Percentiles rank a stretch among this genome's conserved stretches.
These are phyloP conservation scores for Epistrophe eligans DNA, from an alignment of 2,888 invertebrate genomes.

Conservation along the genomic window DNA sequence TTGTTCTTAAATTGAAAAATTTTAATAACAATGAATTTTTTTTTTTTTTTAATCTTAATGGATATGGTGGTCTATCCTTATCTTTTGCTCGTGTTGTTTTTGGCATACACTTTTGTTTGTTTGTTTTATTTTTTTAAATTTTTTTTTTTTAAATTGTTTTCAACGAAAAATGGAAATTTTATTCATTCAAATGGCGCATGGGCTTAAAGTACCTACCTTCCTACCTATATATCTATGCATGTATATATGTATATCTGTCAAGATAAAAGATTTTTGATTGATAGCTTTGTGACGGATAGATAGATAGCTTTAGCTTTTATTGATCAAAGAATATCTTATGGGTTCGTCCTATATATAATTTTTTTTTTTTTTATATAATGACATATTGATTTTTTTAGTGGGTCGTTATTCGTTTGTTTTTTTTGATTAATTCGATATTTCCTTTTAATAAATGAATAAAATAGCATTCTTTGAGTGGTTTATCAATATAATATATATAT, in stretches of 20 bases:
- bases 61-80: slow-evolving; percentile 45
- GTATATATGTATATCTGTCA: slow-evolving; percentile 20
- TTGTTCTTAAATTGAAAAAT: slow-evolving; percentile 47
- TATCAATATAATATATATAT: too few relatives aligned
- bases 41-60: slow-evolving; percentile 51
- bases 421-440: slow-evolving; percentile 13
- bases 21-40: slow-evolving; percentile 31
- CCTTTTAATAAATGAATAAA: slow-evolving; percentile 22
- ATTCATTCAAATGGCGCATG: slow-evolving; percentile 44
- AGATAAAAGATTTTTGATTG: slow-evolving; percentile 68
- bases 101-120: slow-evolving; percentile 11
- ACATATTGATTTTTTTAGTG: slow-evolving; percentile 56
- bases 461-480: slow-evolving; percentile 19
- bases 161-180: slow-evolving; percentile 33
- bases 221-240: not conserved
- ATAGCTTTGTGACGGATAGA: slow-evolving; percentile 50
- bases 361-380: not conserved
- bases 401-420: not conserved
- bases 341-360: slow-evolving; percentile 34
- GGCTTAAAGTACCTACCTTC: slow-evolving; percentile 14
- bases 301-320: slow-evolving; percentile 13
- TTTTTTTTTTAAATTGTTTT: slow-evolving; percentile 9
- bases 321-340: slow-evolving; percentile 45
- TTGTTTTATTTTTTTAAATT: not conserved
- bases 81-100: slow-evolving; percentile 24